These are phyloP conservation scores for Tuta absoluta DNA, from an alignment of 2,888 invertebrate species.

Conservation along the genomic window DNA sequence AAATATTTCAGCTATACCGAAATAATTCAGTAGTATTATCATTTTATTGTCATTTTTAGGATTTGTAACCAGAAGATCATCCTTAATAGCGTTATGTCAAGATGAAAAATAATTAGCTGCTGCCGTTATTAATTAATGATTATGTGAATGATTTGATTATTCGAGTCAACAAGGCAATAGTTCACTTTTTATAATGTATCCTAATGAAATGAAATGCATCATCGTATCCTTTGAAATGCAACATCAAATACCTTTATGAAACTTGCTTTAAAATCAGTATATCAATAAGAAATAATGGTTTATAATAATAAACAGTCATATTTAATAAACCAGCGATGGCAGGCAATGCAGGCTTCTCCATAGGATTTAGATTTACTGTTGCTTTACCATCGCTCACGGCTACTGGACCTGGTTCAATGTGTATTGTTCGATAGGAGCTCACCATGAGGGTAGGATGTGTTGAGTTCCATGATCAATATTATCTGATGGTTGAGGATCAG, in stretches of 20 bases:
- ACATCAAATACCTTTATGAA: not conserved
- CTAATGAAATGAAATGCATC: too few species aligned
- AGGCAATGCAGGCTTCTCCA: slow-evolving; percentile 1
- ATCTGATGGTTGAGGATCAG: slow-evolving; percentile 5
- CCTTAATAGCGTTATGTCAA: too few species aligned
- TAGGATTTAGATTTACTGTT: slow-evolving; percentile 5
- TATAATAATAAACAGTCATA: not conserved
- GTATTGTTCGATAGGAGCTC: slow-evolving; percentile 56
- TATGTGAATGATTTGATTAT: too few species aligned
- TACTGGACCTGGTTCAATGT: slow-evolving; percentile 54
- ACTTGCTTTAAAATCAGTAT: not conserved
- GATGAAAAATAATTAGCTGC: too few species aligned
- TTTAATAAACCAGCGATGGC: not conserved
- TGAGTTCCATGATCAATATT: not conserved
- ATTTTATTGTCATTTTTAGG: too few species aligned
- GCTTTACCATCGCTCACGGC: slow-evolving; percentile 53
- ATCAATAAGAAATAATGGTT: not conserved
- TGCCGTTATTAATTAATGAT: too few species aligned
- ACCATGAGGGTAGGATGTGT: not conserved
- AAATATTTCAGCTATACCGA: too few species aligned
- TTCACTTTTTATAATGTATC: too few species aligned
- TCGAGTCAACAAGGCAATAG: too few species aligned
- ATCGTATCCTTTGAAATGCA: not conserved
- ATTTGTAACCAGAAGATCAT: too few species aligned
- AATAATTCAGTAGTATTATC: too few species aligned